Evolutionary conservation across 1,140 invertebrate genomes (phyloP).

Genomic region (Antheraea pernyi): DNA sequence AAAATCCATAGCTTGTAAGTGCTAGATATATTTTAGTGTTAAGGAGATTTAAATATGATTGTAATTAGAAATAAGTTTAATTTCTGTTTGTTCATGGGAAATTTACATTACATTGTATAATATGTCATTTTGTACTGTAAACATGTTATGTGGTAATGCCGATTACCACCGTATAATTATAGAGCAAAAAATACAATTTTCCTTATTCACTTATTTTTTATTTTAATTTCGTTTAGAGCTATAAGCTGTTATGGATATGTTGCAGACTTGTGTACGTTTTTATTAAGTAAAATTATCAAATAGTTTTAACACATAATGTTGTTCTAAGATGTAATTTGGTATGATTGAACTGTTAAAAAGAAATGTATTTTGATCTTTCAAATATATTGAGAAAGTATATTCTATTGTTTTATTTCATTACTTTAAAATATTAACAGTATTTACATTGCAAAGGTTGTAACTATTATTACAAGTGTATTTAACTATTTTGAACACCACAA

Average conservation of each 20-base stretch:
- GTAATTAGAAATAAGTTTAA: slow-evolving; percentile 62
- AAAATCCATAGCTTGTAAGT: slow-evolving; percentile 62
- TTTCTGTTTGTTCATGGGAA: slow-evolving; percentile 56
- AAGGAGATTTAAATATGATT: slow-evolving; percentile 62
- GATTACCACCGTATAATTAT: background rate
- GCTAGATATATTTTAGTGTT: slow-evolving; percentile 61
- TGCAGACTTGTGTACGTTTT: slow-evolving; percentile 62
- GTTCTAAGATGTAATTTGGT: slow-evolving; percentile 70
- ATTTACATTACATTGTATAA: slow-evolving; percentile 48
- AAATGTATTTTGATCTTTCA: slow-evolving; percentile 78
- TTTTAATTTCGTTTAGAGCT: slow-evolving; percentile 47
- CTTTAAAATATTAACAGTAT: background rate
- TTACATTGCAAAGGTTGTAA: no score
- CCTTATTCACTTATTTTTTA: slow-evolving; percentile 6
- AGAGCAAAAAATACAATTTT: slow-evolving; percentile 15
- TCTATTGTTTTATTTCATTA: slow-evolving; percentile 46
- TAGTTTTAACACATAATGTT: slow-evolving; percentile 44
- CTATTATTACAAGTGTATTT: no score
- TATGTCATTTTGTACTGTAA: slow-evolving; percentile 13
- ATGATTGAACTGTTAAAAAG: slow-evolving; percentile 73
- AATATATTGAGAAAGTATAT: slow-evolving; percentile 68
- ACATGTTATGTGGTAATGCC: background rate
- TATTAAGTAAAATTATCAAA: slow-evolving; percentile 62
- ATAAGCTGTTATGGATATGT: slow-evolving; percentile 60
- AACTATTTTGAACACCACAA: no score